Base-by-base conservation (phyloP, 1,140 invertebrate species). In the Wiebesia pumilae region DNA sequence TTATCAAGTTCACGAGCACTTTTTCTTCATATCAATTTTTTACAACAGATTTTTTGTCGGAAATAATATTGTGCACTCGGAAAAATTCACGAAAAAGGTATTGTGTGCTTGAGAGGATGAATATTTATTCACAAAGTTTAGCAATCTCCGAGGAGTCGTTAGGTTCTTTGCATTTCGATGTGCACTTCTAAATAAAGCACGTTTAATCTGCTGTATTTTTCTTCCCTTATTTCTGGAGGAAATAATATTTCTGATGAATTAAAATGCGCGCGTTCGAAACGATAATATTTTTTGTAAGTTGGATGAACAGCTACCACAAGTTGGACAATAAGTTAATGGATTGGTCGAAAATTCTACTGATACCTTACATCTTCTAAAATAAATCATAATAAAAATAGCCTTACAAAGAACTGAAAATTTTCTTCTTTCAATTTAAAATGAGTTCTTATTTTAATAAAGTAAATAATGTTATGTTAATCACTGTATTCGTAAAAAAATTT, bases 121-220 rank as follows among this genome's bases (percentile, higher is more conserved):
- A 87, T 87, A 87, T 87, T 87, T 87, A 87, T 79, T 83, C n/a
- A 24, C 33, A 75, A 87, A 87, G 81, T 83, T 87, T 87, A 40
- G 62, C 47, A 83, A 78, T 87, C 85, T 87, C 85, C 40, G 40
- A 77, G 85, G 85, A 83, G 54, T 80, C 73, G 73, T 87, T 79
- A 83, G 71, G 83, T 87, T 83, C 83, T 87, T 87, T 78, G 71
- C 85, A 86, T 82, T 82, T 86, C 71, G 80, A 86, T 86, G 85
- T 69, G 24, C 69, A 27, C 43, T 65, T n/a, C 62, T 35, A 24
- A 85, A 81, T 77, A 30, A 24, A 78, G 69, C 43, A 51, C 54
- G 85, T 86, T 86, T 86, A 86, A 86, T 81, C 77, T 80, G 58
- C 67, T 71, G 30, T 21, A 4, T 77, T 30, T 47, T 47, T 7